Base-by-base conservation (phyloP, 2,113 vertebrate species). In the Scytalopus superciliaris region DNA sequence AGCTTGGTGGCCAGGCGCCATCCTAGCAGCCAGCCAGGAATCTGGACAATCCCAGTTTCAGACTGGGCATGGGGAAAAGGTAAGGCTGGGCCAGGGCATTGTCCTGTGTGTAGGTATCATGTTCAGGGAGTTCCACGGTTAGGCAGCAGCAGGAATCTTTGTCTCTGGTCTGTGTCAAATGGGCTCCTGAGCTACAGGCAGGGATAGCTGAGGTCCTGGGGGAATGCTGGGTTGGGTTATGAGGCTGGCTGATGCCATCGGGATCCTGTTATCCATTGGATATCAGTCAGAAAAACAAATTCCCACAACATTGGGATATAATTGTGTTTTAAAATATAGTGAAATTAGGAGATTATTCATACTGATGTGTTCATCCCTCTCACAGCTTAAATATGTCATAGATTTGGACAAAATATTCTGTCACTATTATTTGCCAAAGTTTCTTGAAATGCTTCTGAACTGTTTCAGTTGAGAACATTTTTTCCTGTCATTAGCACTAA, bases 21-120 rank as follows among this genome's bases (percentile, higher is more conserved):
- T 47, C 27, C 27, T 25, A 53, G 10, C 19, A 84, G 9, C 18
- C 28, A 67, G 23, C 1, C 30, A 74, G 40, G 33, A 17, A 73
- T 7, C 6, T 4, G 2, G 39, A 33, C 19, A 37, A 7, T 11
- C 17, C 14, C n/a, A 33, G 30, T 17, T 21, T 21, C 0, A 0
- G 30, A 24, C 44, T 73, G 52, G 9, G 7, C 30, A 21, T 9
- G 40, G 24, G 3, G 16, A 37, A n/a, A 4, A 45, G 14, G 56
- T 70, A 25, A 40, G 31, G 3, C 27, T 60, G 53, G 12, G 39
- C 7, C 3, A 4, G 33, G 7, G 39, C 4, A 1, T 30, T 52
- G 31, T 39, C 5, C 37, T 3, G 2, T 6, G 3, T 12, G 16
- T 17, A 35, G 9, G 5, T 2, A 27, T 52, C 39, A 30, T n/a